These are phyloP conservation scores for Siphamia tubifer DNA, from an alignment of 2,113 vertebrate species.

Conservation along the genomic window DNA sequence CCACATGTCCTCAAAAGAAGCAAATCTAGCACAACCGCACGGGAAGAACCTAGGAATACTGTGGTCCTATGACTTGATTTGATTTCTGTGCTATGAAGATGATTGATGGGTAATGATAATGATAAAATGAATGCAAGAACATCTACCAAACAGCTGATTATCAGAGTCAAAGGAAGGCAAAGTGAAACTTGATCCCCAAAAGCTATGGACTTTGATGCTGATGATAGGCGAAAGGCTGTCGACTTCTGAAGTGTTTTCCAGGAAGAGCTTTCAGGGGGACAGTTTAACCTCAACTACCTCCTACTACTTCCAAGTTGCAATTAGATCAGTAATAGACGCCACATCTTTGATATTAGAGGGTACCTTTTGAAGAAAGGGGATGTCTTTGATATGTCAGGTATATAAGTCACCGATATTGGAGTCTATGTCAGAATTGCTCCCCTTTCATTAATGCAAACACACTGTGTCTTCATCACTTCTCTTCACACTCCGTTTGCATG, in stretches of 20 bases:
- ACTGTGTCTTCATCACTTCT: conserved; percentile 5
- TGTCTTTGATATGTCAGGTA: conserved; percentile 48
- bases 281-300: background rate
- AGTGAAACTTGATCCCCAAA: conserved; percentile 43
- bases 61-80: background rate
- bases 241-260: conserved; percentile 29
- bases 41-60: background rate
- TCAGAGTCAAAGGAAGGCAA: conserved; percentile 31
- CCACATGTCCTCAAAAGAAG: background rate
- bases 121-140: conserved; percentile 25
- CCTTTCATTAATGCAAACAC: conserved; percentile 67
- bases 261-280: conserved; percentile 4
- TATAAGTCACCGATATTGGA: conserved; percentile 27
- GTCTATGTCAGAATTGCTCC: conserved; percentile 12
- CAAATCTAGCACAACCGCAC: too few relatives aligned
- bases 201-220: conserved; percentile 37
- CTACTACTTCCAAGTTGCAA: conserved; percentile 1
- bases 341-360: conserved; percentile 39
- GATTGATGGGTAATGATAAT: conserved; percentile 31
- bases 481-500: conserved; percentile 1
- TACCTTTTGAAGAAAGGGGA: background rate
- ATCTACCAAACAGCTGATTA: conserved; percentile 14
- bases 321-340: conserved; percentile 17
- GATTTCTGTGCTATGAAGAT: conserved; percentile 14
- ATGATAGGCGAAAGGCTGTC: conserved; percentile 19